Evolutionary conservation across 2,797 vertebrate species (phyloP).

Genomic region (Chloroceryle amazona): DNA sequence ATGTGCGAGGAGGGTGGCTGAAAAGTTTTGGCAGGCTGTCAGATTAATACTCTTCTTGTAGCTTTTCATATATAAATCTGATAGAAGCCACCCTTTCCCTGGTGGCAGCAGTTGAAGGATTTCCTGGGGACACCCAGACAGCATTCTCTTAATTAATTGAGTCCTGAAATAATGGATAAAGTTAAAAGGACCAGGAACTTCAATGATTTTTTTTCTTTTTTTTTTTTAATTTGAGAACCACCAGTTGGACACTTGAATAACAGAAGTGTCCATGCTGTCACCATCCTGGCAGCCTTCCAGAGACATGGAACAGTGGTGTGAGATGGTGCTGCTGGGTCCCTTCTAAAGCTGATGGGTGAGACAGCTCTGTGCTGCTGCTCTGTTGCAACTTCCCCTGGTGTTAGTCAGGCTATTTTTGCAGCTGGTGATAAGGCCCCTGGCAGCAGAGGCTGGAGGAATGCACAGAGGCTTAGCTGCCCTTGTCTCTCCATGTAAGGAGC

Average conservation of each 20-base stretch:
- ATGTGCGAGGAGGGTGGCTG: constrained; percentile 6
- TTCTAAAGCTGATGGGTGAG: neutral
- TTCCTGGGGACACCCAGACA: neutral
- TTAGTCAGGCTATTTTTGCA: constrained; percentile 85
- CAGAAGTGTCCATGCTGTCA: neutral
- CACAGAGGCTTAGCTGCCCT: constrained; percentile 71
- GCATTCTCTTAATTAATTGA: neutral
- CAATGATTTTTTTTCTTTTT: neutral
- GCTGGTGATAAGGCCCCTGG: constrained; percentile 80
- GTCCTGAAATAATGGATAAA: neutral
- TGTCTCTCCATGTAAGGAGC: constrained; percentile 81
- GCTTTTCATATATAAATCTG: neutral
- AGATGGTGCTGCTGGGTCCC: neutral
- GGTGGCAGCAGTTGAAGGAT: neutral
- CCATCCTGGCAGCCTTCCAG: neutral
- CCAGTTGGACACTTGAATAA: neutral
- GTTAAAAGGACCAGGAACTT: neutral
- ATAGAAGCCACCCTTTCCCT: neutral
- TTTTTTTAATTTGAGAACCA: neutral
- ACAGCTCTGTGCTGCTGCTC: neutral
- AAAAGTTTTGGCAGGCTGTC: constrained; percentile 50
- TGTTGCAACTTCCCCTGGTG: constrained; percentile 65
- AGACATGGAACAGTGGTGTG: neutral
- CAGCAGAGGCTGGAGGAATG: constrained; percentile 77
- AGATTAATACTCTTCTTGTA: neutral